phyloP scores from a whole-genome alignment of 2,797 vertebrate species.

The Eulemur albifrons region DNA sequence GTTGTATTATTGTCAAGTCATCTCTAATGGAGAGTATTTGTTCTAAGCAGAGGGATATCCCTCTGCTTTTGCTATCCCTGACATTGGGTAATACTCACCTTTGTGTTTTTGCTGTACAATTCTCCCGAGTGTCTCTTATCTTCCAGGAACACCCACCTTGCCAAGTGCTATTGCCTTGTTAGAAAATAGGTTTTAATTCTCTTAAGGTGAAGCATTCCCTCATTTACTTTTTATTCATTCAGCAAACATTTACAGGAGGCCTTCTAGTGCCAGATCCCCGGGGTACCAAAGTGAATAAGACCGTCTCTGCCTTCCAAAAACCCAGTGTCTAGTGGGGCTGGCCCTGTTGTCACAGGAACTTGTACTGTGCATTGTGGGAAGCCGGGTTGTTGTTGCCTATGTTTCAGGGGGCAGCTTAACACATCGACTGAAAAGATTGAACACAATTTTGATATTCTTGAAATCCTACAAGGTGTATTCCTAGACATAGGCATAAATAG shows the following conservation, averaged over 20 bases:
- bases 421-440: background rate
- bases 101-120: background rate
- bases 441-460: conserved; percentile 16
- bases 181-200: conserved; percentile 60
- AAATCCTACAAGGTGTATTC: background rate
- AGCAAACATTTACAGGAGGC: conserved; percentile 46
- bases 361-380: background rate
- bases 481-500: background rate
- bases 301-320: background rate
- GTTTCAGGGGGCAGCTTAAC: background rate
- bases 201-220: conserved; percentile 62
- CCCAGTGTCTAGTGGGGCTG: background rate
- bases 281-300: conserved; percentile 8
- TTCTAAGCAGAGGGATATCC: background rate
- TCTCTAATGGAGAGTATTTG: background rate
- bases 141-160: conserved; percentile 49
- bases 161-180: conserved; percentile 42
- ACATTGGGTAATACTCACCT: background rate
- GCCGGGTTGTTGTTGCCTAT: background rate
- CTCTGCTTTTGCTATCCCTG: background rate
- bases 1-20: conserved; percentile 34
- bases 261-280: conserved; percentile 62
- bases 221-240: conserved; percentile 62
- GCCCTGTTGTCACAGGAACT: background rate
- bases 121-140: conserved; percentile 53